These are phyloP conservation scores for Dioctria rufipes DNA, from an alignment of 2,888 invertebrate species.

Conservation along the genomic window DNA sequence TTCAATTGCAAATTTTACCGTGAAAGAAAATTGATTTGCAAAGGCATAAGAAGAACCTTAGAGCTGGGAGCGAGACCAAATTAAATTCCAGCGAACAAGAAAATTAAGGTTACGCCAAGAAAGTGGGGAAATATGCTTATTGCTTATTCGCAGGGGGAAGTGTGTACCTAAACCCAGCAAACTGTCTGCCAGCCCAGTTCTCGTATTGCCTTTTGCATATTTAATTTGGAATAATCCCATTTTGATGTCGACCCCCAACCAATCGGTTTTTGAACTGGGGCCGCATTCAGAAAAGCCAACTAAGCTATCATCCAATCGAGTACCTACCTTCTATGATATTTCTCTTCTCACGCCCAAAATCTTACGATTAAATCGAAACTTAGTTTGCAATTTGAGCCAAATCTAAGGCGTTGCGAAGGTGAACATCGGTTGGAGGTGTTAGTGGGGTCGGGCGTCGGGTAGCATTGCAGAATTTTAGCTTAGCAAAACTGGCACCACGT, in stretches of 20 bases:
- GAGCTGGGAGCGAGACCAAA: not conserved
- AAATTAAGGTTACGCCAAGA: constrained; percentile 1
- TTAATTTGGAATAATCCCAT: constrained; percentile 21
- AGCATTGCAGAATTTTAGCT: no score
- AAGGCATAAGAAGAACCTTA: not conserved
- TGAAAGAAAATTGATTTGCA: not conserved
- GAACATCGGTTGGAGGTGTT: no score
- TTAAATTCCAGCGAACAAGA: constrained; percentile 12
- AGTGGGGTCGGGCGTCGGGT: no score
- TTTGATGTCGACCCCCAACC: not conserved
- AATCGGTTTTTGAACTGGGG: constrained; percentile 1
- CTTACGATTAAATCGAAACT: no score
- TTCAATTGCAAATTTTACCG: not conserved
- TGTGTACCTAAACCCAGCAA: not conserved
- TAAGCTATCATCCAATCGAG: no score
- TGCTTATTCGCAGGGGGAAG: not conserved
- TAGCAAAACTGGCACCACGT: no score
- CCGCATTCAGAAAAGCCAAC: not conserved
- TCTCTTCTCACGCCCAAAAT: no score
- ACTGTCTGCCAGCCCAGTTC: not conserved
- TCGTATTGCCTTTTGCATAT: constrained; percentile 14
- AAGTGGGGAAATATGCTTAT: not conserved
- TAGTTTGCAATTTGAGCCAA: no score
- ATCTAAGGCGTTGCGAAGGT: no score
- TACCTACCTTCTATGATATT: no score